phyloP scores from a whole-genome alignment of 2,888 invertebrate genomes.

The Azorinus chamasolen region DNA sequence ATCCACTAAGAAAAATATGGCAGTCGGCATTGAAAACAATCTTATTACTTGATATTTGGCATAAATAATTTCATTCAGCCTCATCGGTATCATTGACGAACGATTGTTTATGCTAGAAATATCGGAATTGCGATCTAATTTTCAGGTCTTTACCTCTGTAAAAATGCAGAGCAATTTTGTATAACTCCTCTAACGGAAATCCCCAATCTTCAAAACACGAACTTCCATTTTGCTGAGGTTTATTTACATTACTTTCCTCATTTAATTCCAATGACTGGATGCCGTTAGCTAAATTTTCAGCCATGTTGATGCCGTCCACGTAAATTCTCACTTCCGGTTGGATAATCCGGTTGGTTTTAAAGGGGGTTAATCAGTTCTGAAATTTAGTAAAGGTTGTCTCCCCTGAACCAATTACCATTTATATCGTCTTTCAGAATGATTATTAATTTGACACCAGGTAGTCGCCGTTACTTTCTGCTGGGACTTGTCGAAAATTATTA shows the following conservation, averaged over 20 bases:
- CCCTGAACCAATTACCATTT: too few species aligned
- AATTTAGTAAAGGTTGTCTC: too few species aligned
- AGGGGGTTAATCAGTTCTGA: too few species aligned
- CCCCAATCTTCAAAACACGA: slow-evolving; percentile 84
- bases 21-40: too few species aligned
- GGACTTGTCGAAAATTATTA: too few species aligned
- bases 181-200: slow-evolving; percentile 91
- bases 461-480: too few species aligned
- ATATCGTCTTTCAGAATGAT: too few species aligned
- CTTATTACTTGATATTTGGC: too few species aligned
- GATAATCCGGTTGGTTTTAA: neutral
- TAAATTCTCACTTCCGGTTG: slow-evolving; percentile 43
- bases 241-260: slow-evolving; percentile 30
- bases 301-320: slow-evolving; percentile 71
- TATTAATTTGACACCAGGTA: too few species aligned
- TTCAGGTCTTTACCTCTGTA: slow-evolving; percentile 92
- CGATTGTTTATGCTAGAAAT: neutral
- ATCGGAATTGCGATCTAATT: neutral
- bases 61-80: neutral
- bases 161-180: slow-evolving; percentile 95
- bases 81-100: neutral
- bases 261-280: slow-evolving; percentile 67
- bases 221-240: slow-evolving; percentile 35
- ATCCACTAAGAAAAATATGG: too few species aligned
- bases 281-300: slow-evolving; percentile 69